Conservation (phyloP, 2,888 invertebrate genomes). For the Philhelius pedissequus region DNA sequence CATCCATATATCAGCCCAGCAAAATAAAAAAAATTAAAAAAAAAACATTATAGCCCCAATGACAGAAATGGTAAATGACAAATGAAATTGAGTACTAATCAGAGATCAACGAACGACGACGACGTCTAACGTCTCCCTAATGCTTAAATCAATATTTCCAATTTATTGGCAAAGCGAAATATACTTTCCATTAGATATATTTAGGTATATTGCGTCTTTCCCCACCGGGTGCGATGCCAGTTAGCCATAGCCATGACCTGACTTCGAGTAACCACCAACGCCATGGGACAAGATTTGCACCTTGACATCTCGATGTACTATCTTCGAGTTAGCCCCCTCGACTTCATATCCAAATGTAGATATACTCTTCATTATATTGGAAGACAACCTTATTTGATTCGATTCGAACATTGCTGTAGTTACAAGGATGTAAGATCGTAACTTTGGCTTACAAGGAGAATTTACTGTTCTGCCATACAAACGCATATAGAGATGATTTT, state of each 20-base stretch:
- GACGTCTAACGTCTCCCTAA: slow-evolving; percentile 32
- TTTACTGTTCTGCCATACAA: background rate
- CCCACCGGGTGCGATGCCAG: background rate
- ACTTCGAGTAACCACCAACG: slow-evolving; percentile 28
- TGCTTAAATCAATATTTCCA: slow-evolving; percentile 65
- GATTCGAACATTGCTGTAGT: slow-evolving; percentile 40
- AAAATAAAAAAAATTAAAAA: background rate
- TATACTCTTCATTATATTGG: background rate
- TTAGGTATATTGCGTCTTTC: background rate
- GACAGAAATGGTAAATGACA: slow-evolving; percentile 23
- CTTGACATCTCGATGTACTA: slow-evolving; percentile 58
- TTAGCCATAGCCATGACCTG: background rate
- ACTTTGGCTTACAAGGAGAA: slow-evolving; percentile 3
- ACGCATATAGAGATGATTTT: slow-evolving; percentile 6
- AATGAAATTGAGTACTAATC: slow-evolving; percentile 68
- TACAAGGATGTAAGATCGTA: slow-evolving; percentile 45
- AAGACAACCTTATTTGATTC: slow-evolving; percentile 23
- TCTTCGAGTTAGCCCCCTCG: background rate
- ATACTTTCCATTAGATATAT: slow-evolving; percentile 4
- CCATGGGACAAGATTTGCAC: slow-evolving; percentile 54
- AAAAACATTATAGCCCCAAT: background rate
- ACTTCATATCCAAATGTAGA: too few relatives aligned
- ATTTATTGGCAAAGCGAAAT: slow-evolving; percentile 63
- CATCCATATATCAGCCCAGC: background rate
- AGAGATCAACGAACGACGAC: slow-evolving; percentile 58